Percentiles rank a stretch among this genome's conserved stretches.
phyloP scores from a whole-genome alignment of 1,140 invertebrate species.

The Phymorhynchus buccinoides region DNA sequence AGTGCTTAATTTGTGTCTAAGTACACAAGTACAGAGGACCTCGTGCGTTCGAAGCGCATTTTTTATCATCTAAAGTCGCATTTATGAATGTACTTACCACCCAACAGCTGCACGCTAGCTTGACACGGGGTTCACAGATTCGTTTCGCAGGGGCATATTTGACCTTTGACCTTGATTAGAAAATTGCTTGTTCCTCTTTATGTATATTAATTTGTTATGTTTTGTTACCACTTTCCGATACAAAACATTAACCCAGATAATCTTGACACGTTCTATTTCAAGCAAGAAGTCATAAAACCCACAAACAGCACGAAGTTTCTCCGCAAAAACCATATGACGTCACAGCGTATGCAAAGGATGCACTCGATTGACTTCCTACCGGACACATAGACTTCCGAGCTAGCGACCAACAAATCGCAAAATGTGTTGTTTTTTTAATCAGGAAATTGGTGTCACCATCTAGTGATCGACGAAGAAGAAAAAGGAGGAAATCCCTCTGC shows the following conservation, averaged over 20 bases:
- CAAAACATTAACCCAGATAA: background rate
- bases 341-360: background rate
- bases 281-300: background rate
- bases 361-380: background rate
- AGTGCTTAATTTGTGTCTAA: conserved; percentile 43
- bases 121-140: conserved; percentile 73
- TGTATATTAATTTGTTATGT: background rate
- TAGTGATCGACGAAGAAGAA: too few relatives aligned
- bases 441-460: too few relatives aligned
- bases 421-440: too few relatives aligned
- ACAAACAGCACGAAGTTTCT: background rate
- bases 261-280: background rate
- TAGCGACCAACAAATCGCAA: too few relatives aligned
- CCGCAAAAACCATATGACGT: background rate
- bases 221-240: background rate
- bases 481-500: too few relatives aligned
- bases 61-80: conserved; percentile 78
- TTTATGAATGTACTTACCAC: conserved; percentile 78
- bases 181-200: background rate
- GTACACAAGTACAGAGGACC: conserved; percentile 51
- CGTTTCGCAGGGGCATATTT: conserved; percentile 58
- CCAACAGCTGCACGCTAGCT: conserved; percentile 75
- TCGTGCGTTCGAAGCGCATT: conserved; percentile 73
- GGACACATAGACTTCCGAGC: background rate
- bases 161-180: conserved; percentile 58